Percentiles rank a stretch among this genome's conserved stretches.
These are phyloP conservation scores for Aplysia californica DNA, from an alignment of 1,140 invertebrate genomes.

Conservation along the genomic window DNA sequence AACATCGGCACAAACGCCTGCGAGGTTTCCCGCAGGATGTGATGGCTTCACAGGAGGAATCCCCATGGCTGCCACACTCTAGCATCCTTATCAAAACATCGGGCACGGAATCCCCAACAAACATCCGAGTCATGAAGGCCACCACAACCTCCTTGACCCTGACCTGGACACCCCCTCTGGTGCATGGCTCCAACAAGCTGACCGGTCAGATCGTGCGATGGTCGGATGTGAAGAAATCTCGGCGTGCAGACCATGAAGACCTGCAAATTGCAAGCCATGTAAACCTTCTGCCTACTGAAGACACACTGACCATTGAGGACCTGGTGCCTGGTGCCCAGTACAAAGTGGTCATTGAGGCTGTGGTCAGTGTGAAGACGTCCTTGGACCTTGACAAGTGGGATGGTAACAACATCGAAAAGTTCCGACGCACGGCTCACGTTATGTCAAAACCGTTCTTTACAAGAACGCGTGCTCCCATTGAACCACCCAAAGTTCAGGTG, in stretches of 20 bases:
- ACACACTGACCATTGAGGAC: constrained; percentile 53
- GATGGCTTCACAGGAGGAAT: constrained; percentile 53
- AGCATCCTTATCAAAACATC: constrained; percentile 61
- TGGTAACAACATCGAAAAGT: constrained; percentile 52
- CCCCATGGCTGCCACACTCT: constrained; percentile 62
- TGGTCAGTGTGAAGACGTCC: constrained; percentile 67
- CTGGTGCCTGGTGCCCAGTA: constrained; percentile 62
- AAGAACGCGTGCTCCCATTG: constrained; percentile 63
- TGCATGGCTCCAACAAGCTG: constrained; percentile 64
- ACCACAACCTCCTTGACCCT: constrained; percentile 56
- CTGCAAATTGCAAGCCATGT: constrained; percentile 56
- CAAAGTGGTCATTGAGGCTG: constrained; percentile 63
- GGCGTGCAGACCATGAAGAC: constrained; percentile 47
- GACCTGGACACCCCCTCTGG: constrained; percentile 61
- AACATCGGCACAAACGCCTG: constrained; percentile 53
- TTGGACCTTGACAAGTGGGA: constrained; percentile 54
- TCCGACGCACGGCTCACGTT: constrained; percentile 63
- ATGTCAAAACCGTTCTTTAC: constrained; percentile 62
- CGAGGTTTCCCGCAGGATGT: constrained; percentile 53
- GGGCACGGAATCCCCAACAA: constrained; percentile 64
- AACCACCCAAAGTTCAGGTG: constrained; percentile 57
- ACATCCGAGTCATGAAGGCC: constrained; percentile 54
- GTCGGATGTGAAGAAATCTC: constrained; percentile 52
- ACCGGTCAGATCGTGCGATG: constrained; percentile 62
- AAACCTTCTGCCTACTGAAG: constrained; percentile 55